Evolutionary conservation across 2,888 invertebrate genomes (phyloP), one percentile per base, ranked within the genome.

Genomic region (Ypsolopha scabrella): DNA sequence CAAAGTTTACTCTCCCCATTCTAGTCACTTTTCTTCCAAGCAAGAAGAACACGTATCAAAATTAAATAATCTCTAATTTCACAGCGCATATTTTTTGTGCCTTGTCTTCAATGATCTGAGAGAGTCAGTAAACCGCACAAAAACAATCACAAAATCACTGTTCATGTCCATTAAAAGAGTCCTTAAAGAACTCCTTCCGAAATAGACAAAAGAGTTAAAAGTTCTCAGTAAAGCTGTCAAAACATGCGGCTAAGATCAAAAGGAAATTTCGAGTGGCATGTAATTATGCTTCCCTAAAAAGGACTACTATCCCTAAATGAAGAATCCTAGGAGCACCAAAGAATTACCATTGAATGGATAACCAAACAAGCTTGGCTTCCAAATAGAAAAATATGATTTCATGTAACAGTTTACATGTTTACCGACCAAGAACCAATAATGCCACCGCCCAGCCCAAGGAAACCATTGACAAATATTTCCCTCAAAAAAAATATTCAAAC

Each of bases 211-310:
- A n/a, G 24, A 34, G 34, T 41, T 50, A 41, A 50, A 34, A 37
- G 41, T 48, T 48, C 48, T 35, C 6, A 50, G 41, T 41, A 50
- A 50, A 50, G 50, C 50, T 50, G 50, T 34, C 38, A 50, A 24
- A 50, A 50, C 43, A 50, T 13, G n/a, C 48, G 14, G 49, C 33
- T 7, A 11, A 49, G 39, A 41, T 49, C 49, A 49, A 49, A 41
- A 13, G 49, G 6, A 34, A 34, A 34, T 39, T 39, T 39, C 39
- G 6, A 39, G 39, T 39, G 39, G 3, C 11, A 39, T n/a, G 9
- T 11, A 3, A n/a, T 39, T 39, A 39, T 6, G 9, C 2, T 11
- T 39, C 39, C 3, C 11, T 39, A n/a, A 39, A 39, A 39, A 2
- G 39, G 6, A 11, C 10, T 24, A 11, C 10, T 24, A n/a, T 39